Evolutionary conservation across 2,888 invertebrate species (phyloP).

Genomic region (Hyposoter didymator): DNA sequence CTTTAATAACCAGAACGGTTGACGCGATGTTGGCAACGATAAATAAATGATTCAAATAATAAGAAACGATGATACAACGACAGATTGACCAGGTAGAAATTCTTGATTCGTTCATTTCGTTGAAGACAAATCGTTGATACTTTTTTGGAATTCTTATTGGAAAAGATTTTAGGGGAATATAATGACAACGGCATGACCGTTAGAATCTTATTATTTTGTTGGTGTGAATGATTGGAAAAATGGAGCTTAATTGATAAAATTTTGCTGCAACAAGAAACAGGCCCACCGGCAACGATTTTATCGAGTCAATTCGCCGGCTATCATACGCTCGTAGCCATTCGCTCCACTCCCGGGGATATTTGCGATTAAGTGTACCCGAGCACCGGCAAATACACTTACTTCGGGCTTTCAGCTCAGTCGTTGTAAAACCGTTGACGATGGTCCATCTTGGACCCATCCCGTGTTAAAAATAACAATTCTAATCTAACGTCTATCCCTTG

Average conservation of each 20-base stretch:
- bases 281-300: conserved; percentile 17
- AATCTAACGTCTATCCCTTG: neutral
- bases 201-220: neutral
- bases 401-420: conserved; percentile 75
- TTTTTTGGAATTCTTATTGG: neutral
- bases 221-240: neutral
- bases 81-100: neutral
- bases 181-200: too few relatives aligned
- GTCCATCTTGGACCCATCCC: conserved; percentile 65
- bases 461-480: conserved; percentile 29
- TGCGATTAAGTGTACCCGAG: conserved; percentile 26
- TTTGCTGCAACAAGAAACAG: neutral
- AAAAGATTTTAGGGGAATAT: neutral
- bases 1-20: too few relatives aligned
- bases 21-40: too few relatives aligned
- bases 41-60: too few relatives aligned
- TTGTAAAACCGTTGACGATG: conserved; percentile 74
- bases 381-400: conserved; percentile 65
- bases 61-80: too few relatives aligned
- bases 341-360: conserved; percentile 11
- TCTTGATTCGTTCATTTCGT: neutral
- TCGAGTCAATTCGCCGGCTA: conserved; percentile 5
- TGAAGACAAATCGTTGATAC: neutral
- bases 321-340: neutral
- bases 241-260: neutral